phyloP scores from a whole-genome alignment of 2,888 invertebrate species.

The Drosophila incognita region DNA sequence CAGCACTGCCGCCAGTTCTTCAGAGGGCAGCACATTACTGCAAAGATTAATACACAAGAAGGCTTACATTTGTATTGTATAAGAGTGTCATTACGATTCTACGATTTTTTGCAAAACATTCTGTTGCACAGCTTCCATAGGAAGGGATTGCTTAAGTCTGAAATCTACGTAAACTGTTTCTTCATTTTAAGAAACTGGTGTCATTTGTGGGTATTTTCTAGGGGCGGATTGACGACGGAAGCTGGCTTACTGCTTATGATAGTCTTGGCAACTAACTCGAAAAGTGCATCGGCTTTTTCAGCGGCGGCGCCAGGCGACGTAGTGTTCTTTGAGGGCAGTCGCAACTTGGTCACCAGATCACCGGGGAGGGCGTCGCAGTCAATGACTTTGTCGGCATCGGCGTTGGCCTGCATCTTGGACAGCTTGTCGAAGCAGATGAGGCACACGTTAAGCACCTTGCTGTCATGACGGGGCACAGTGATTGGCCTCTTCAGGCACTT shows the following conservation, averaged over 20 bases:
- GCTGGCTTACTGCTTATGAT: background rate
- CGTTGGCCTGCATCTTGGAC: constrained; percentile 68
- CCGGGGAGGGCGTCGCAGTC: constrained; percentile 86
- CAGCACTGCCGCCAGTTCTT: constrained; percentile 76
- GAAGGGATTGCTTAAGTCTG: background rate
- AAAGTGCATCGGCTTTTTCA: constrained; percentile 54
- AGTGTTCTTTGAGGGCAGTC: constrained; percentile 45
- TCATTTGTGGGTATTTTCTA: background rate
- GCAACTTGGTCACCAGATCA: constrained; percentile 64
- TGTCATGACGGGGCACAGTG: constrained; percentile 87
- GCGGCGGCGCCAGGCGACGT: constrained; percentile 36
- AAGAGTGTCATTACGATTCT: background rate
- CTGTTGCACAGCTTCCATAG: background rate
- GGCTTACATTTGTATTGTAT: background rate
- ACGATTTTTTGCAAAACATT: background rate
- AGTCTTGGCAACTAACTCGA: constrained; percentile 48
- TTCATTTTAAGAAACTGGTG: background rate
- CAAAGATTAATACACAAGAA: background rate
- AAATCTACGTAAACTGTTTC: background rate
- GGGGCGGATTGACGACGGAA: background rate
- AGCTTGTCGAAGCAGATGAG: constrained; percentile 85
- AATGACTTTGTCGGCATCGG: constrained; percentile 69
- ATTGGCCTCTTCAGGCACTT: constrained; percentile 92
- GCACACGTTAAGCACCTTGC: constrained; percentile 89
- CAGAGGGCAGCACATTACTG: constrained; percentile 70